Conservation (phyloP, 2,888 invertebrate genomes). For the Xestia xanthographa region DNA sequence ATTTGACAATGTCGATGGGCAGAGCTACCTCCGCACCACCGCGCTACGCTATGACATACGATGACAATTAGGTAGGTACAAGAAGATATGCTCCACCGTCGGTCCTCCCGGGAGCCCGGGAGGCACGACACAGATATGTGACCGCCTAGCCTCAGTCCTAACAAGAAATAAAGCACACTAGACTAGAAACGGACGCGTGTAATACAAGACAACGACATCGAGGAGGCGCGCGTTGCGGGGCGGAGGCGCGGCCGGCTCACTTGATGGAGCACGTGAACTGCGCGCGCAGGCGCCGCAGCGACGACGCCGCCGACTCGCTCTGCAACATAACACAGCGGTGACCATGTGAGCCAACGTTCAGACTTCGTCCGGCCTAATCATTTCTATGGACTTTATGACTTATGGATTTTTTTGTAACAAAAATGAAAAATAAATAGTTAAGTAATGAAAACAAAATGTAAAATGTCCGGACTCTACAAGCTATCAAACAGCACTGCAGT, state of each 20-base stretch:
- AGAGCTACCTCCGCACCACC: background rate
- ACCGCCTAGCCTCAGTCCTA: conserved; percentile 31
- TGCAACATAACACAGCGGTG: conserved; percentile 39
- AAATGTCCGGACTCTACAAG: too few species aligned
- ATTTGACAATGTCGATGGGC: background rate
- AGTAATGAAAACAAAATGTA: too few species aligned
- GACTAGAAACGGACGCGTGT: conserved; percentile 42
- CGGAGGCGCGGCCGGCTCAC: conserved; percentile 67
- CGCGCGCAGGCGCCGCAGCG: conserved; percentile 84
- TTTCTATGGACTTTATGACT: too few species aligned
- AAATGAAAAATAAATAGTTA: too few species aligned
- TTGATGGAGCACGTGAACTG: conserved; percentile 86
- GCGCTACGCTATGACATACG: background rate
- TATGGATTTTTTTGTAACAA: background rate
- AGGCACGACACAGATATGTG: conserved; percentile 49
- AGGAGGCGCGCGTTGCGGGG: background rate
- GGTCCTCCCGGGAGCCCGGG: conserved; percentile 57
- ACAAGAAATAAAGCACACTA: conserved; percentile 47
- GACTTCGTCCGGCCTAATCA: too few species aligned
- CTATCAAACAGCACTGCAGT: too few species aligned
- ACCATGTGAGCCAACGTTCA: background rate
- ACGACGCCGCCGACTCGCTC: conserved; percentile 71
- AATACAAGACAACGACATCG: conserved; percentile 48
- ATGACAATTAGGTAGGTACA: conserved; percentile 55
- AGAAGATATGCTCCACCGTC: conserved; percentile 68